Evolutionary conservation across 2,113 vertebrate species (phyloP).

Genomic region (Hystrix brachyura): DNA sequence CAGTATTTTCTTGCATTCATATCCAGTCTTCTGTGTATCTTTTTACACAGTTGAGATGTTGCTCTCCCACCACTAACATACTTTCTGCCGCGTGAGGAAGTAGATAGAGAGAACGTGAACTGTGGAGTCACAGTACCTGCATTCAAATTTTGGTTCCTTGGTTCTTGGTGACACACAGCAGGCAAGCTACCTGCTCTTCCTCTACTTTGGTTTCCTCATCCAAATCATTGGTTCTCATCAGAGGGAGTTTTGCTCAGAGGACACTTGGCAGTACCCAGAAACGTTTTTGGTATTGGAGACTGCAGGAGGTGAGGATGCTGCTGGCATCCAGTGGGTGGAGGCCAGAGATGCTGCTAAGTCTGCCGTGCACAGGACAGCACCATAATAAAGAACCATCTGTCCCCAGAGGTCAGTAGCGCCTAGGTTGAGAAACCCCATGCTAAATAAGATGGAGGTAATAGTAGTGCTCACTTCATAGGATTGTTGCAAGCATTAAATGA

Average conservation of each 20-base stretch:
- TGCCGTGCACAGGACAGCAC: background rate
- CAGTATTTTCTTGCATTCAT: background rate
- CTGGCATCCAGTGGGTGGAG: background rate
- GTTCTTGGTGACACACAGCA: background rate
- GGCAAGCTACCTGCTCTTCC: background rate
- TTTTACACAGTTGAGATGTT: constrained; percentile 1
- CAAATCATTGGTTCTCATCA: background rate
- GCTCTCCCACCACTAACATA: background rate
- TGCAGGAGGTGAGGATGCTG: background rate
- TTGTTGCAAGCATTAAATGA: background rate
- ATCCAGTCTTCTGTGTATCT: background rate
- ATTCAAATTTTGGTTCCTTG: background rate
- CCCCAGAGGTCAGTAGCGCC: background rate
- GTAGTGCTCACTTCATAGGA: background rate
- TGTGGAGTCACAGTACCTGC: background rate
- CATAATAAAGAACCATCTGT: background rate
- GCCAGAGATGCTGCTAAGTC: background rate
- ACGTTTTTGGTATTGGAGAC: background rate
- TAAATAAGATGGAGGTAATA: background rate
- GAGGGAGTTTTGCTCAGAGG: background rate
- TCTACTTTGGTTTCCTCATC: background rate
- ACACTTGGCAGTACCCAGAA: background rate
- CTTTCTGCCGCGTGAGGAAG: background rate
- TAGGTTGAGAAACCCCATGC: background rate
- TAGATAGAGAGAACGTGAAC: background rate